Percentiles rank a stretch among this genome's conserved stretches.
These are phyloP conservation scores for Procapra przewalskii DNA, from an alignment of 2,113 vertebrate species.

Conservation along the genomic window DNA sequence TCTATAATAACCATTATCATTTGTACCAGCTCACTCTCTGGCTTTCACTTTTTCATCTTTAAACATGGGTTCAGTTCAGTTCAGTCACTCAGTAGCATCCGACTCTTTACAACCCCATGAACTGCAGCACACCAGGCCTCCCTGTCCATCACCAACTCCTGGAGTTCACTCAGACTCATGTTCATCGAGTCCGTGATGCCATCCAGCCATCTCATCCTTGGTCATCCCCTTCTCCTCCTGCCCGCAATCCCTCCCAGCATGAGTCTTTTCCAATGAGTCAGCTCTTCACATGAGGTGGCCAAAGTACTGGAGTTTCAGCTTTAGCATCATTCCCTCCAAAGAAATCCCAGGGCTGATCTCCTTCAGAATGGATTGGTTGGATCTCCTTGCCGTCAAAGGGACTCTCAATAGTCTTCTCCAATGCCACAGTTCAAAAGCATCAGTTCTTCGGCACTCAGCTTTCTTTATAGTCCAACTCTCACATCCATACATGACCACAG, in stretches of 20 bases:
- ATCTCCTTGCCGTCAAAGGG: background rate
- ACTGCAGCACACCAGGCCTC: fast-evolving
- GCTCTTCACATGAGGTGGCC: background rate
- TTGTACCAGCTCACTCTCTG: background rate
- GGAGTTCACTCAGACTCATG: background rate
- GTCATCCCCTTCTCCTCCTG: background rate
- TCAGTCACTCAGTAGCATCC: fast-evolving
- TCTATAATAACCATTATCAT: background rate
- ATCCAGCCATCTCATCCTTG: background rate
- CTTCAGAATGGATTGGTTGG: background rate
- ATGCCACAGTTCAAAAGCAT: background rate
- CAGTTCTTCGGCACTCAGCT: fast-evolving
- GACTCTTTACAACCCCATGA: background rate
- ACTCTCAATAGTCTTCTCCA: background rate
- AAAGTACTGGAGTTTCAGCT: background rate
- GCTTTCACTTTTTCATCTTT: background rate
- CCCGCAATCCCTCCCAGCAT: background rate
- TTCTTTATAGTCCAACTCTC: background rate
- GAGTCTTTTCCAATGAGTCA: background rate
- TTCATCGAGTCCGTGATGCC: fast-evolving
- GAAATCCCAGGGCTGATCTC: background rate
- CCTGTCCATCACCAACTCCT: background rate
- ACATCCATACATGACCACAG: background rate
- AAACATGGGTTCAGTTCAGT: background rate
- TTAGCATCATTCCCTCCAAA: background rate